These are phyloP conservation scores for Nothocercus julius DNA, from an alignment of 2,113 vertebrate genomes.

Conservation along the genomic window DNA sequence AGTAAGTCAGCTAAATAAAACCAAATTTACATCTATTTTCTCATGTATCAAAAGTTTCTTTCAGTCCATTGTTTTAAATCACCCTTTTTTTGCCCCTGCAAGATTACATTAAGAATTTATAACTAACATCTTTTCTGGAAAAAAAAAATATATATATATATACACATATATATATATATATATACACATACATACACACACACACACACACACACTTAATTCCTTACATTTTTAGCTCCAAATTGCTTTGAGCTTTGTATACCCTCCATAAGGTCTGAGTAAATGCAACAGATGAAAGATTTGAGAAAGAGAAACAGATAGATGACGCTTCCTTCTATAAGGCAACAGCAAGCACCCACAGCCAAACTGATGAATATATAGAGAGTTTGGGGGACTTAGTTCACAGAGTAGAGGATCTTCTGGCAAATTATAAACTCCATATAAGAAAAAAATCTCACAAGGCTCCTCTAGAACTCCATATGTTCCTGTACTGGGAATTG, in stretches of 20 bases:
- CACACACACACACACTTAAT: background rate
- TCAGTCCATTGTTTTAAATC: background rate
- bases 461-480: background rate
- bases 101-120: background rate
- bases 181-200: no score
- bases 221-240: background rate
- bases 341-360: background rate
- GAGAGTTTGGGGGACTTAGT: background rate
- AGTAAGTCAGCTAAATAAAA: background rate
- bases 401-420: background rate
- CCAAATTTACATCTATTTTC: background rate
- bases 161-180: no score
- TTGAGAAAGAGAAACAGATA: background rate
- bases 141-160: background rate
- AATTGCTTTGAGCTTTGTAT: background rate
- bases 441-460: background rate
- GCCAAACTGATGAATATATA: background rate
- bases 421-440: background rate
- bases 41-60: accelerated
- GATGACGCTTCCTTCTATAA: background rate
- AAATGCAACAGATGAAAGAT: background rate
- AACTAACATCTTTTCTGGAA: background rate
- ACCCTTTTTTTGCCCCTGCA: no score
- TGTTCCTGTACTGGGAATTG: background rate
- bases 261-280: background rate